phyloP scores from a whole-genome alignment of 2,113 vertebrate species.

The Epinephelus fuscoguttatus region DNA sequence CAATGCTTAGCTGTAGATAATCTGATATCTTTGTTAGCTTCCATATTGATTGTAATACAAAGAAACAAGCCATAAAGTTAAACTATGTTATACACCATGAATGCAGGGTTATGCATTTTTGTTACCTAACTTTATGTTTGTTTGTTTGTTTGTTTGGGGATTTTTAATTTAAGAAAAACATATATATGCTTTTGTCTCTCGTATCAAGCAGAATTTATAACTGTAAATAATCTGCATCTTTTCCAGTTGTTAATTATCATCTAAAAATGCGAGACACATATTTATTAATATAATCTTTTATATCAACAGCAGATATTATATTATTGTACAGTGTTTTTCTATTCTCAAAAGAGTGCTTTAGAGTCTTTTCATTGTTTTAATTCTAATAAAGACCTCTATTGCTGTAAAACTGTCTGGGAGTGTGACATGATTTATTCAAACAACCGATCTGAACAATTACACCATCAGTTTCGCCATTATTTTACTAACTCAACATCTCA shows the following conservation, averaged over 20 bases:
- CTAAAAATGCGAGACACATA: slow-evolving; percentile 50
- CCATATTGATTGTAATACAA: slow-evolving; percentile 8
- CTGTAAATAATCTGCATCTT: slow-evolving; percentile 66
- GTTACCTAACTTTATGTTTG: slow-evolving; percentile 10
- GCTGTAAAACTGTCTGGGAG: slow-evolving; percentile 29
- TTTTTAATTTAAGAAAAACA: slow-evolving; percentile 42
- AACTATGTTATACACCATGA: slow-evolving; percentile 4
- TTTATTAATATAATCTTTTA: slow-evolving; percentile 70
- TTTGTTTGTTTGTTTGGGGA: slow-evolving; percentile 13
- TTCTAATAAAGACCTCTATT: slow-evolving; percentile 63
- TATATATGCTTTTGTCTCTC: slow-evolving; percentile 22
- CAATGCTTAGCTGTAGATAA: neutral
- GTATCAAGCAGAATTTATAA: slow-evolving; percentile 15
- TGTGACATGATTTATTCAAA: neutral
- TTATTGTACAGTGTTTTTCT: slow-evolving; percentile 54
- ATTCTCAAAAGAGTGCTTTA: slow-evolving; percentile 22
- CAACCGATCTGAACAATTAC: neutral
- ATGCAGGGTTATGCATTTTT: slow-evolving; percentile 23
- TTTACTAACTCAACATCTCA: neutral
- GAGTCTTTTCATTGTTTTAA: slow-evolving; percentile 15
- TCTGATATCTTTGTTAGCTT: slow-evolving; percentile 31
- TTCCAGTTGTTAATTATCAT: slow-evolving; percentile 16
- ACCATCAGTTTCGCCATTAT: neutral
- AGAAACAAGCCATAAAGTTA: slow-evolving; percentile 3
- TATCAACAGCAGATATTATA: slow-evolving; percentile 41